These are phyloP conservation scores for Orchesella cincta DNA, from an alignment of 1,140 invertebrate species.

Conservation along the genomic window DNA sequence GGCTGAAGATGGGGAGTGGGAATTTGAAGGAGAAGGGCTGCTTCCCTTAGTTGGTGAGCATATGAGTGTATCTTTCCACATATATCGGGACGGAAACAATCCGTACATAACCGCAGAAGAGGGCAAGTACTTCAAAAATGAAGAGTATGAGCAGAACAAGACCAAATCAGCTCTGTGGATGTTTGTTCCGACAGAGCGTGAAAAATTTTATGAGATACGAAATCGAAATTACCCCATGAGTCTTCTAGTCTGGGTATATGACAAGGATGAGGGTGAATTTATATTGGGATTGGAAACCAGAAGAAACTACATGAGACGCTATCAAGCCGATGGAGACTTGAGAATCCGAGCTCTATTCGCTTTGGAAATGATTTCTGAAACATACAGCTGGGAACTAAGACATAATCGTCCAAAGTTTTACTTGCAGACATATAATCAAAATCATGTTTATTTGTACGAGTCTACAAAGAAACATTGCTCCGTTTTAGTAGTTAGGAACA, in stretches of 20 bases:
- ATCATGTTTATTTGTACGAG: conserved; percentile 3
- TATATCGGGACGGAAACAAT: not conserved
- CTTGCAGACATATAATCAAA: not conserved
- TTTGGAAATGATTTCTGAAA: not conserved
- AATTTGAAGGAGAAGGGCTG: not conserved
- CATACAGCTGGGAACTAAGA: not conserved
- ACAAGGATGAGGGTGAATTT: not conserved
- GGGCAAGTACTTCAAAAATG: not conserved
- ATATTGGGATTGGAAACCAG: not conserved
- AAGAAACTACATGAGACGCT: not conserved
- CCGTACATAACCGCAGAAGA: not conserved
- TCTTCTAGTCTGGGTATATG: not conserved
- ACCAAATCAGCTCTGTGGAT: not conserved
- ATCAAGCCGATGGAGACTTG: not conserved
- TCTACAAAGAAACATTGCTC: not conserved
- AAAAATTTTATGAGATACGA: not conserved
- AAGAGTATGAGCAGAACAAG: not conserved
- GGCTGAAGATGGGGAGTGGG: not conserved
- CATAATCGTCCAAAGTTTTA: not conserved
- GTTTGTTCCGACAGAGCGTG: not conserved
- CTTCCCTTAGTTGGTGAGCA: not conserved
- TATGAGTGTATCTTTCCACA: not conserved
- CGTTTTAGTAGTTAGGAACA: not conserved
- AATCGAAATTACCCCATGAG: not conserved
- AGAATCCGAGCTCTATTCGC: not conserved